These are phyloP conservation scores for Camponotus pennsylvanicus DNA, from an alignment of 1,140 invertebrate species.

Conservation along the genomic window DNA sequence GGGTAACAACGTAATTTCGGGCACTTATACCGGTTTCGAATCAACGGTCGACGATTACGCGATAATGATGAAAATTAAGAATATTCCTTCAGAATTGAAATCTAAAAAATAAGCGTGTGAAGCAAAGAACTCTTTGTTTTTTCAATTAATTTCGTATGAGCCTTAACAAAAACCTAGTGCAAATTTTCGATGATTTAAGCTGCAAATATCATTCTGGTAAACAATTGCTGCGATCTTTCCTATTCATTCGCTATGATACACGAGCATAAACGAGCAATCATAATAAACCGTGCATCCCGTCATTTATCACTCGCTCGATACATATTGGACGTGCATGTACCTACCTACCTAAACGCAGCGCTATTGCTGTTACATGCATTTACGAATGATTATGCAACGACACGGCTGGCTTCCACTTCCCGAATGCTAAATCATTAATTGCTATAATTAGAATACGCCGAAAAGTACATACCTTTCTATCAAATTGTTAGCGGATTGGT, in stretches of 20 bases:
- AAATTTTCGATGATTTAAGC: neutral
- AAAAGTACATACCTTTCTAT: conserved; percentile 33
- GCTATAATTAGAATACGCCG: conserved; percentile 55
- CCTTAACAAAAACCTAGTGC: too few relatives aligned
- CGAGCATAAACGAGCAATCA: conserved; percentile 66
- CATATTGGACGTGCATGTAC: conserved; percentile 62
- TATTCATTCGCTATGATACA: conserved; percentile 53
- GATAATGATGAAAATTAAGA: conserved; percentile 34
- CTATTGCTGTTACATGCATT: conserved; percentile 71
- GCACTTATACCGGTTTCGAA: conserved; percentile 40
- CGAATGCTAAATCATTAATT: conserved; percentile 61
- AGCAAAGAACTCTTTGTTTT: neutral
- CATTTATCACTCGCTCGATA: conserved; percentile 71
- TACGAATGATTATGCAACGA: conserved; percentile 64
- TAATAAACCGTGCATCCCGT: conserved; percentile 67
- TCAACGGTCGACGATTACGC: neutral
- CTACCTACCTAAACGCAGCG: conserved; percentile 68
- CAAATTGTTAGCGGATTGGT: conserved; percentile 23
- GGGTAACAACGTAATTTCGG: conserved; percentile 68
- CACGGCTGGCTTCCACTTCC: conserved; percentile 71
- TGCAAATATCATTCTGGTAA: conserved; percentile 8
- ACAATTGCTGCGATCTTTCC: conserved; percentile 65
- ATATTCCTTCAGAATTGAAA: neutral
- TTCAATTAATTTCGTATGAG: neutral
- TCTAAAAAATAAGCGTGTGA: neutral